A percentile compares a stretch with the other conserved stretches of the same genome.
Conservation (phyloP, 1,140 invertebrate species). For the Zaprionus gabonicus region DNA sequence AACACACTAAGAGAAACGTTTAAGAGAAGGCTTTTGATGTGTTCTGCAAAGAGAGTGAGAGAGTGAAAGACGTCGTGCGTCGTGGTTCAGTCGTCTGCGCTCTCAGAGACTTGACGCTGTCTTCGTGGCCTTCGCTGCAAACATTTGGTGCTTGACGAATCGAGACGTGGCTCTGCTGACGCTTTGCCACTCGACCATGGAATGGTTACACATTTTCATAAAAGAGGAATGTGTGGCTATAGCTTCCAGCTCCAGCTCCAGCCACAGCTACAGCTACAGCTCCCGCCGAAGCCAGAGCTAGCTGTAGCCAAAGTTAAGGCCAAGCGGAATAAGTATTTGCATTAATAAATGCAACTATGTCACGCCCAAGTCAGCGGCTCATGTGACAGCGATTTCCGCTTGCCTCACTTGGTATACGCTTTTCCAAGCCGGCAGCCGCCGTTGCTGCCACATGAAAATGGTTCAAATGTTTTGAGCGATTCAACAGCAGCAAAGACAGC, state of each 20-base stretch:
- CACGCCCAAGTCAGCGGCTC: slow-evolving; percentile 70
- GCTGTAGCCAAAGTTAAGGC: slow-evolving; percentile 33
- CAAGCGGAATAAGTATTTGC: slow-evolving; percentile 71
- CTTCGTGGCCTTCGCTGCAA: slow-evolving; percentile 44
- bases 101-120: slow-evolving; percentile 23
- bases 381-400: slow-evolving; percentile 60
- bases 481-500: slow-evolving; percentile 23
- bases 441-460: slow-evolving; percentile 45
- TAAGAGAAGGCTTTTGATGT: slow-evolving; percentile 39
- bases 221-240: slow-evolving; percentile 52
- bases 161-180: slow-evolving; percentile 36
- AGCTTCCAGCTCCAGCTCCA: slow-evolving; percentile 3
- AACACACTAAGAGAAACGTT: background rate
- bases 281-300: background rate
- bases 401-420: slow-evolving; percentile 39
- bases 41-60: background rate
- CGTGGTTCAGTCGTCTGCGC: background rate
- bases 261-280: too few species aligned
- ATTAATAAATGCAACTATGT: slow-evolving; percentile 82
- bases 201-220: slow-evolving; percentile 74
- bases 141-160: slow-evolving; percentile 47
- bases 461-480: slow-evolving; percentile 62
- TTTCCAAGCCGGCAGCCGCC: slow-evolving; percentile 19
- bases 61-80: background rate
- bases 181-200: slow-evolving; percentile 33